Evolutionary conservation across 1,140 invertebrate genomes (phyloP).

Genomic region (Drosophila pectinifera): DNA sequence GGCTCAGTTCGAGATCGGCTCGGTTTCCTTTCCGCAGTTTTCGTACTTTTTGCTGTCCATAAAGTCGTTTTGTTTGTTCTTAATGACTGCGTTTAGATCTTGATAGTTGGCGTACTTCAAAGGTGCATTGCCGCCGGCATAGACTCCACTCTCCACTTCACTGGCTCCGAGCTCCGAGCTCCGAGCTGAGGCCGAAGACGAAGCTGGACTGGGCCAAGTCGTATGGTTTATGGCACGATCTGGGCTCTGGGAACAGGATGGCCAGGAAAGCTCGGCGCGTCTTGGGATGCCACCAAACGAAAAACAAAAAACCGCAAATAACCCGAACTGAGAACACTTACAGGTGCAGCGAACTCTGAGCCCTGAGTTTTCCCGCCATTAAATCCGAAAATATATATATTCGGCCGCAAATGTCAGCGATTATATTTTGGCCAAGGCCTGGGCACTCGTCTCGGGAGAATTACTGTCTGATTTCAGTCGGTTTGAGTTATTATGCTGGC

Average conservation of each 20-base stretch:
- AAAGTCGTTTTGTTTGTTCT: conserved; percentile 84
- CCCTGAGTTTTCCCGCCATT: conserved; percentile 22
- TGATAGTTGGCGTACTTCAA: conserved; percentile 81
- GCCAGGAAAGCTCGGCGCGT: conserved; percentile 6
- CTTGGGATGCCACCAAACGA: conserved; percentile 5
- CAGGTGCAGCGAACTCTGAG: conserved; percentile 36
- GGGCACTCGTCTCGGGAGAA: conserved; percentile 4
- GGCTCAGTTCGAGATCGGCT: conserved; percentile 30
- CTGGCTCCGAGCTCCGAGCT: conserved; percentile 1
- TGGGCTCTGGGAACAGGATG: conserved; percentile 37
- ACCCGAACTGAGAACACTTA: conserved; percentile 14
- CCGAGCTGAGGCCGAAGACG: background rate
- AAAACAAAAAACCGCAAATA: conserved; percentile 19
- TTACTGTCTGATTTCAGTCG: conserved; percentile 15
- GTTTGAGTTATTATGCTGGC: conserved; percentile 1
- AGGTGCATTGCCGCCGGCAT: conserved; percentile 71
- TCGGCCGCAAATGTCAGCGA: conserved; percentile 28
- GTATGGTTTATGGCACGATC: conserved; percentile 18
- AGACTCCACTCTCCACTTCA: conserved; percentile 22
- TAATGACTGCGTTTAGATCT: conserved; percentile 84
- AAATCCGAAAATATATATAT: conserved; percentile 25
- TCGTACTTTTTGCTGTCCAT: conserved; percentile 79
- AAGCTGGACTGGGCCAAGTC: conserved; percentile 10
- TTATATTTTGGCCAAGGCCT: conserved; percentile 25
- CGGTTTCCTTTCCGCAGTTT: conserved; percentile 43